Percentiles rank a stretch among this genome's conserved stretches.
Conservation (phyloP, 2,888 invertebrate species). For the Lasioglossum villosulum region DNA sequence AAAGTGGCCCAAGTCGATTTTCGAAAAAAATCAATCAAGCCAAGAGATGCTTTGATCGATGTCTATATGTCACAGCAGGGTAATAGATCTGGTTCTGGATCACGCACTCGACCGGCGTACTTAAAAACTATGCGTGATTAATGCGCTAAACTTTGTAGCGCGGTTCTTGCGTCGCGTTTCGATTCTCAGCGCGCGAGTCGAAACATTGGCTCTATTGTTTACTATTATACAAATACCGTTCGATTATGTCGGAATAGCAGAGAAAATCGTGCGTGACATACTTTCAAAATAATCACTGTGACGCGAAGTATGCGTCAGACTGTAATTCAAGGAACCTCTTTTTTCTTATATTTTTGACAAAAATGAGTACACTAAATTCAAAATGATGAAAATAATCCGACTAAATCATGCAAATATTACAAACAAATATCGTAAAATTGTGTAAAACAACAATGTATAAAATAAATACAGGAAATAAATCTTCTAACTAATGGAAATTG, state of each 20-base stretch:
- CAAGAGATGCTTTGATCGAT: neutral
- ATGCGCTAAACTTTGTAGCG: slow-evolving; percentile 29
- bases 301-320: too few relatives aligned
- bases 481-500: too few relatives aligned
- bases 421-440: too few relatives aligned
- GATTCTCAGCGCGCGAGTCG: neutral
- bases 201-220: slow-evolving; percentile 1
- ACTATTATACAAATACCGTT: neutral
- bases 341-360: too few relatives aligned
- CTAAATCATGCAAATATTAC: too few relatives aligned
- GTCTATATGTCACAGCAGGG: slow-evolving; percentile 23
- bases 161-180: slow-evolving; percentile 3
- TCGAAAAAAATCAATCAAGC: too few relatives aligned
- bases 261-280: neutral
- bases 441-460: too few relatives aligned
- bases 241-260: neutral
- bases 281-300: neutral
- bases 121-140: slow-evolving; percentile 40
- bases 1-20: too few relatives aligned
- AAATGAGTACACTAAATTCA: too few relatives aligned
- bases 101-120: slow-evolving; percentile 19
- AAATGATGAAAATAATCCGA: too few relatives aligned
- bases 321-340: too few relatives aligned
- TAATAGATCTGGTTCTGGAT: slow-evolving; percentile 31
- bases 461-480: too few relatives aligned